Base-by-base conservation (phyloP, 2,113 vertebrate genomes). In the Clarias macrocephalus region DNA sequence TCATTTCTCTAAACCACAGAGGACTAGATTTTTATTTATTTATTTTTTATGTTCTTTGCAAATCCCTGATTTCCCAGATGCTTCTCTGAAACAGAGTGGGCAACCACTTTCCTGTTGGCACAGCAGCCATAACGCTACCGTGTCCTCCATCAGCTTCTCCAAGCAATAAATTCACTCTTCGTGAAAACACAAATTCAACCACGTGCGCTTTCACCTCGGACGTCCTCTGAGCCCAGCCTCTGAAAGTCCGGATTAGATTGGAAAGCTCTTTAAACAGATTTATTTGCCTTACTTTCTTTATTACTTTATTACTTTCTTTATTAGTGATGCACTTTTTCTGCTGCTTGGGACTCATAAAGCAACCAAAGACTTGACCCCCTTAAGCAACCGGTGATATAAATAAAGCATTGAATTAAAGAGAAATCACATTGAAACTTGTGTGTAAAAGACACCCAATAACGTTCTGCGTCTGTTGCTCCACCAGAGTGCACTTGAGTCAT, bases 241-340 rank as follows among this genome's bases (percentile, higher is more conserved):
- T 84, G 76, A 73, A 88, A 81, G 88, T 89, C 88, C 12, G 88
- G 84, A 93, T 92, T 83, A 86, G 42, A 93, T 91, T 90, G 72
- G 89, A 90, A 90, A 88, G 68, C 86, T 90, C 89, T 91, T 91
- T 79, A 89, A 89, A 89, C 52, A 56, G 86, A 92, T 93, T 90
- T 92, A 89, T 92, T 83, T 82, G 83, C 81, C 84, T 88, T 37
- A 57, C 57, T 91, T 72, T 87, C 60, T 85, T 52, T 65, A 63
- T 89, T 25, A 63, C 76, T 87, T 85, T 88, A 75, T 85, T 56
- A 21, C n/a, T 82, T 86, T 75, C 33, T 37, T 59, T 84, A 48
- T 60, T 37, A 80, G 82, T 25, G 56, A 65, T 56, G 79, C 62
- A 87, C 42, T 60, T 77, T 80, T 48, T 48, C 48, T 85, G 25